Base-by-base conservation (phyloP, 2,888 invertebrate species). In the Ennomos erosarius region DNA sequence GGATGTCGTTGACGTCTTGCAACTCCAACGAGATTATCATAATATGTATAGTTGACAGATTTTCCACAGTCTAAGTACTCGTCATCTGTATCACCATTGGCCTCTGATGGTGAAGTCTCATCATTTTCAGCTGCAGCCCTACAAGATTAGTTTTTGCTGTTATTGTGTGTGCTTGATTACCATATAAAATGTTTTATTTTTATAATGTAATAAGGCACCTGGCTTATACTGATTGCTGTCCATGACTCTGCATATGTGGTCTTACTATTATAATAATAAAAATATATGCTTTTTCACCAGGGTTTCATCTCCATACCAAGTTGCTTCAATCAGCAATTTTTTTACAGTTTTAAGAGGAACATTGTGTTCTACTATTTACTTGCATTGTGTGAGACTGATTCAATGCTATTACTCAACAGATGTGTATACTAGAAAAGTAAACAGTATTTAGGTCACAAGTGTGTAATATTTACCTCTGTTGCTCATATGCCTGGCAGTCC, bases 1-100 rank as follows among this genome's bases (percentile, higher is more conserved):
- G 97, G 96, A 88, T 97, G 97, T 77, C 95, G 94, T 74, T 96
- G 95, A 64, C 97, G 93, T 76, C 97, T 95, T n/a, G 96, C 95
- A 37, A 98, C 96, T 12, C 98, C 98, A 51, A 96, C 95, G 61
- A 98, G 90, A 84, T 97, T 97, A 84, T 98, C 98, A 86, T 97
- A 98, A 82, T 96, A 96, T 5, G 98, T 98, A 80, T 95, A 96
- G 87, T 98, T 97, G 1, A 96, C 97, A 54, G 96, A 95, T 87
- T 96, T 96, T 4, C 97, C 97, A 85, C 97, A 97, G 78, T 97
- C 96, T 73, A 97, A 90, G 65, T 94, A 93, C 75, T 96, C 95
- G 74, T 95, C 95, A 47, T 93, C 94, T 13, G 77, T 72, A 65
- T 91, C 90, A 44, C 81, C 79, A 70, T 82, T 88, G 8, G 76